Evolutionary conservation across 1,140 invertebrate genomes (phyloP).

Genomic region (Onthophagus taurus): DNA sequence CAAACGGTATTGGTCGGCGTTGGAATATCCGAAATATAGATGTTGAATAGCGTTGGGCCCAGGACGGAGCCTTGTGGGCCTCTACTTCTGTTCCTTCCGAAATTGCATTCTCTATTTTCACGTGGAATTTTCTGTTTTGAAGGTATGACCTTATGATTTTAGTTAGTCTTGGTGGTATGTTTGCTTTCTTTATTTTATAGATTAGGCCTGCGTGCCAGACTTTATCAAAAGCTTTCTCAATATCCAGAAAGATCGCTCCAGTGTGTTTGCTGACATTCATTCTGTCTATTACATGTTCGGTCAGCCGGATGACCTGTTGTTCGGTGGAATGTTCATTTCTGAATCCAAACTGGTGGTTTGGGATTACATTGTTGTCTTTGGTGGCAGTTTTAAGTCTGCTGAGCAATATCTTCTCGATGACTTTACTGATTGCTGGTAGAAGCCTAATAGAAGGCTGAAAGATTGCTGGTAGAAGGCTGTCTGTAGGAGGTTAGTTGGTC

Average conservation of each 20-base stretch:
- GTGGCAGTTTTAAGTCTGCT: no score
- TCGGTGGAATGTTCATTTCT: no score
- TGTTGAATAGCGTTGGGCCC: background rate
- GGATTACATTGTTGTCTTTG: no score
- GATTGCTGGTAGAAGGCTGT: no score
- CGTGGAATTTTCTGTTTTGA: background rate
- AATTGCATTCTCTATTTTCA: no score
- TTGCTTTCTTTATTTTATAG: background rate
- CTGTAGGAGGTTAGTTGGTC: no score
- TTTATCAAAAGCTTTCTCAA: conserved; percentile 5
- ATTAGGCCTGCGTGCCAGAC: background rate
- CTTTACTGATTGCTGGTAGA: no score
- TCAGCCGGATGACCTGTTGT: background rate
- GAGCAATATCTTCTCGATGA: no score
- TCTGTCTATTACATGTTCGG: background rate
- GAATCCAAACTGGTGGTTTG: no score
- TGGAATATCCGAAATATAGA: background rate
- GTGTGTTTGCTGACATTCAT: background rate
- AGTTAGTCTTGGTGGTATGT: background rate
- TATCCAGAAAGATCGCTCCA: background rate
- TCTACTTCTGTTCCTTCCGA: no score
- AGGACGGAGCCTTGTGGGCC: background rate
- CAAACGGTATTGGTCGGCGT: background rate
- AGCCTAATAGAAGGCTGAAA: no score
- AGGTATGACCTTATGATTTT: background rate